phyloP scores from a whole-genome alignment of 2,797 vertebrate genomes.

The Lagorchestes hirsutus region DNA sequence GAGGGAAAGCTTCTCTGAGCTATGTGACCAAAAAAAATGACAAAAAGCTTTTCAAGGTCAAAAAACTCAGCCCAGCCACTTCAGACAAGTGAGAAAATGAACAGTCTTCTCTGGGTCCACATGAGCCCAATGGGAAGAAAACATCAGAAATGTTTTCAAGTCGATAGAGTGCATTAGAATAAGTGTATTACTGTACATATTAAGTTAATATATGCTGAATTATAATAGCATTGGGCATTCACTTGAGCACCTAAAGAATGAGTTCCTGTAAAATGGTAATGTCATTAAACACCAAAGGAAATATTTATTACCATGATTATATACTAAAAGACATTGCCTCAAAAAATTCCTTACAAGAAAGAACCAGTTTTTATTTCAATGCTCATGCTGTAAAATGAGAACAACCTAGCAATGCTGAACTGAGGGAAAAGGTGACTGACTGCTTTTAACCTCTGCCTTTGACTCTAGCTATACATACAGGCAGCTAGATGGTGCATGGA shows the following conservation, averaged over 20 bases:
- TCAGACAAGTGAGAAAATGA: constrained; percentile 83
- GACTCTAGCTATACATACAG: neutral
- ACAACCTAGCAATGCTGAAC: neutral
- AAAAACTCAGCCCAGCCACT: constrained; percentile 68
- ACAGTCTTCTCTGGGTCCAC: constrained; percentile 76
- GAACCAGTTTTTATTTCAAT: constrained; percentile 10
- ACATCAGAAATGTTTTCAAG: constrained; percentile 69
- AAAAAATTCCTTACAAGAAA: constrained; percentile 27
- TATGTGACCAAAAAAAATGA: constrained; percentile 75
- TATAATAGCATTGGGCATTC: constrained; percentile 57
- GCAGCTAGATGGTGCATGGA: neutral
- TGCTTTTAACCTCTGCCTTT: neutral
- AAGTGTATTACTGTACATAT: constrained; percentile 40
- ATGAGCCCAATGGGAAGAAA: constrained; percentile 58
- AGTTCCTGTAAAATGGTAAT: constrained; percentile 65
- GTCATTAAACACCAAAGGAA: constrained; percentile 70
- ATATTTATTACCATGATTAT: constrained; percentile 67
- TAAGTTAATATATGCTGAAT: constrained; percentile 75
- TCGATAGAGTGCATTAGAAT: constrained; percentile 50
- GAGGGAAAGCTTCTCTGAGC: constrained; percentile 75
- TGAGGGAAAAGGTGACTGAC: constrained; percentile 7
- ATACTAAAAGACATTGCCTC: constrained; percentile 53
- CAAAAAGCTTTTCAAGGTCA: constrained; percentile 79
- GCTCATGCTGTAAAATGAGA: neutral
- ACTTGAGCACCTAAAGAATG: constrained; percentile 69